Conservation (phyloP, 2,888 invertebrate species). For the Ochropacha duplaris region DNA sequence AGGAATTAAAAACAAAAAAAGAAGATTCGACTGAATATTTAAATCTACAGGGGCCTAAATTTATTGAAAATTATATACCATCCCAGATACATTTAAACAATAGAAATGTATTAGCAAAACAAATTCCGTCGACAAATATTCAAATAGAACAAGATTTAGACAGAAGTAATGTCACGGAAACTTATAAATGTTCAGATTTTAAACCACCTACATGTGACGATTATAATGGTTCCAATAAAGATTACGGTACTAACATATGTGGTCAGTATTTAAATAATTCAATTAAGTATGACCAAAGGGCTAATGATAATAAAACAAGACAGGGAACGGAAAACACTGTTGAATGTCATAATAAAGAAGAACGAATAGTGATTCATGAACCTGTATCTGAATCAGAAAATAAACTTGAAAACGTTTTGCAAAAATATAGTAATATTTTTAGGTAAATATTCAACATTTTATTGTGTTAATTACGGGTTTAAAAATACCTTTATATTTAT, state of each 20-base stretch:
- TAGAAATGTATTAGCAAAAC: neutral
- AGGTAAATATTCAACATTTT: conserved; percentile 33
- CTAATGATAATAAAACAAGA: neutral
- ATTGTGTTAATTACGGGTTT: neutral
- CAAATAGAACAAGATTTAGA: neutral
- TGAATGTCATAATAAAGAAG: conserved; percentile 1
- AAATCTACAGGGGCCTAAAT: neutral
- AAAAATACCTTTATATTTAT: too few species aligned
- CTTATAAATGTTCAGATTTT: neutral
- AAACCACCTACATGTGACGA: neutral
- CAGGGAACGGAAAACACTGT: neutral
- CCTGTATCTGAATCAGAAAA: conserved; percentile 11
- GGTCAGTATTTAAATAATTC: neutral
- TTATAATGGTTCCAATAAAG: neutral
- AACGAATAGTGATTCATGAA: conserved; percentile 2
- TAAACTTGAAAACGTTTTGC: conserved; percentile 46
- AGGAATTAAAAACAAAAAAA: conserved; percentile 6
- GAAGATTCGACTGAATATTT: neutral
- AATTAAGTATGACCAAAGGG: neutral
- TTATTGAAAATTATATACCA: neutral
- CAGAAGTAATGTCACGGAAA: neutral
- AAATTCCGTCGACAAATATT: neutral
- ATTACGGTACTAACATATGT: neutral
- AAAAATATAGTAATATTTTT: conserved; percentile 55
- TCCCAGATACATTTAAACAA: neutral